Conservation (phyloP, 2,797 vertebrate genomes). For the Dallia pectoralis region DNA sequence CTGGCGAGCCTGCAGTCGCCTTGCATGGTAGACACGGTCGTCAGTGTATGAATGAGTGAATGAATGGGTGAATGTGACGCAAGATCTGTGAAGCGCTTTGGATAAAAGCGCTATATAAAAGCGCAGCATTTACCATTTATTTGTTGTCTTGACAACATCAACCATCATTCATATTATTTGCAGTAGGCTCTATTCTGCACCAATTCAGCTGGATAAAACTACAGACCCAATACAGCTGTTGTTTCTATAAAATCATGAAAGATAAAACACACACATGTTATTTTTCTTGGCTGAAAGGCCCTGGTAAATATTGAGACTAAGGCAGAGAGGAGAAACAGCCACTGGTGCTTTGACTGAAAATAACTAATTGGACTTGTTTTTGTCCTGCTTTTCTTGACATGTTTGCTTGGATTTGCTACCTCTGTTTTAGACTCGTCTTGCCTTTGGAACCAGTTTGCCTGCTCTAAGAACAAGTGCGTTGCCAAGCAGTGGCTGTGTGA, state of each 20-base stretch:
- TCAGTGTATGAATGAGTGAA: no score
- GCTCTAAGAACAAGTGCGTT: slow-evolving; percentile 96
- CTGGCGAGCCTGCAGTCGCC: no score
- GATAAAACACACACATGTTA: neutral
- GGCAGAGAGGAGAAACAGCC: slow-evolving; percentile 30
- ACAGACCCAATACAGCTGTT: neutral
- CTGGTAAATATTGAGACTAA: slow-evolving; percentile 31
- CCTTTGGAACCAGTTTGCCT: slow-evolving; percentile 97
- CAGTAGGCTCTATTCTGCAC: neutral
- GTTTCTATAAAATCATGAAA: neutral
- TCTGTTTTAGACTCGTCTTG: slow-evolving; percentile 86
- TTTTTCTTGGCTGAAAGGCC: slow-evolving; percentile 18
- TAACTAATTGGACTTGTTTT: slow-evolving; percentile 11
- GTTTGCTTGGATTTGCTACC: slow-evolving; percentile 52
- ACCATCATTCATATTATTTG: neutral
- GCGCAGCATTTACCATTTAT: no score
- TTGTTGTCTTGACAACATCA: no score
- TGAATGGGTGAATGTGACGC: no score
- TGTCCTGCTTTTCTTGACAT: slow-evolving; percentile 17
- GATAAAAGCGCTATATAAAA: no score
- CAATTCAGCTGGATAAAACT: neutral
- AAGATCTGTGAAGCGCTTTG: no score
- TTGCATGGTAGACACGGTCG: no score
- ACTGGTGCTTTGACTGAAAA: slow-evolving; percentile 60
- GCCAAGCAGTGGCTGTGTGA: slow-evolving; percentile 97